These are phyloP conservation scores for Eulemur macaco DNA, from an alignment of 2,113 vertebrate genomes.

Conservation along the genomic window DNA sequence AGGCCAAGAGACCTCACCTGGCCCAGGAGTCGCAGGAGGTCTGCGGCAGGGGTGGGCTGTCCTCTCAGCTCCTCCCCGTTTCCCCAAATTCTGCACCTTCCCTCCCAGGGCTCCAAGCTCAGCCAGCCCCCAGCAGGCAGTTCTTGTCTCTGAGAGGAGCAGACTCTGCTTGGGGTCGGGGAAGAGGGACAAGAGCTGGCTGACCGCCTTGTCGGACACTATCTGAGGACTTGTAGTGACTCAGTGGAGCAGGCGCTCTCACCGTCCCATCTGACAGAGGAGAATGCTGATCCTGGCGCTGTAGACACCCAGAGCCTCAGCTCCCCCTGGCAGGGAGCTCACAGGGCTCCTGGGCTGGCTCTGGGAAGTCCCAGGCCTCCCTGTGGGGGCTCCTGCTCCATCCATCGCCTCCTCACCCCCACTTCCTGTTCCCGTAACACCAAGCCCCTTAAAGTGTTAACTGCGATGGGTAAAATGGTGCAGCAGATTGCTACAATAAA, in stretches of 20 bases:
- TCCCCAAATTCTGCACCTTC: background rate
- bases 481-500: conserved; percentile 99
- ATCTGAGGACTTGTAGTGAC: fast-evolving
- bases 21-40: background rate
- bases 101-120: background rate
- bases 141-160: background rate
- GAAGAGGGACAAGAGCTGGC: background rate
- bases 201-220: background rate
- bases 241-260: background rate
- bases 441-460: conserved; percentile 89
- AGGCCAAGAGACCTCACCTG: background rate
- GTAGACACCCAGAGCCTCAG: background rate
- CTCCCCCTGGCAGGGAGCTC: background rate
- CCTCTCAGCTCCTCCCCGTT: too few relatives aligned
- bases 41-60: background rate
- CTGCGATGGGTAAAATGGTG: conserved; percentile 88
- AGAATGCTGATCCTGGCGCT: background rate
- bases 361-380: background rate
- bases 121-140: background rate
- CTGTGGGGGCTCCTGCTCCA: background rate
- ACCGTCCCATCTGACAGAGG: background rate
- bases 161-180: fast-evolving
- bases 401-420: background rate
- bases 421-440: conserved; percentile 37
- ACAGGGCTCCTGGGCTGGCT: fast-evolving